phyloP scores from a whole-genome alignment of 1,140 invertebrate species.

The Carposina sasakii region DNA sequence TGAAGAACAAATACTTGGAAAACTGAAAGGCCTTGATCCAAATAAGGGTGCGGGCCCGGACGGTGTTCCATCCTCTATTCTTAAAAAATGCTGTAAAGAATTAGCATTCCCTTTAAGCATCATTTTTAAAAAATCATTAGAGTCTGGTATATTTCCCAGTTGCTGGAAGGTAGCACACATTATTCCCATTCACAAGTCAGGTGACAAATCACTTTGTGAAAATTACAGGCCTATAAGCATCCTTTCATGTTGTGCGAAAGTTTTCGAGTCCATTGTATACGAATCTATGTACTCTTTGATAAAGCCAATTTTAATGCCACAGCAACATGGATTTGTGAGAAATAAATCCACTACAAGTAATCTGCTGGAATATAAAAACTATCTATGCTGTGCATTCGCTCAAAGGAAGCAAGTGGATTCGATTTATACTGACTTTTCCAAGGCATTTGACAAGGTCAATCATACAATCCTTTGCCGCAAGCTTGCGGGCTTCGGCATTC shows the following conservation, averaged over 20 bases:
- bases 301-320: background rate
- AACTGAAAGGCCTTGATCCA: no score
- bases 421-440: slow-evolving; percentile 7
- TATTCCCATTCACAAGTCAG: background rate
- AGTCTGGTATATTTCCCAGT: background rate
- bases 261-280: slow-evolving; percentile 10
- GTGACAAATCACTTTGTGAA: background rate
- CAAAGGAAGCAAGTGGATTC: background rate
- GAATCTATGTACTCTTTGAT: background rate
- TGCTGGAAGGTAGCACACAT: background rate
- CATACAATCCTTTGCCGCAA: background rate
- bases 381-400: slow-evolving; percentile 1
- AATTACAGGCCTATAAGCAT: slow-evolving; percentile 1
- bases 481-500: background rate
- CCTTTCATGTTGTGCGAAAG: slow-evolving; percentile 7
- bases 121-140: slow-evolving; percentile 2
- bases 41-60: background rate
- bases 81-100: background rate
- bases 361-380: background rate
- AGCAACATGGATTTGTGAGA: slow-evolving; percentile 2
- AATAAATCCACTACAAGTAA: background rate
- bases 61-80: background rate
- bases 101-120: background rate
- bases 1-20: no score
- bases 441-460: slow-evolving; percentile 7